A percentile compares a stretch with the other conserved stretches of the same genome.
Evolutionary conservation across 2,797 vertebrate genomes (phyloP).

Genomic region (Adrianichthys oophorus): DNA sequence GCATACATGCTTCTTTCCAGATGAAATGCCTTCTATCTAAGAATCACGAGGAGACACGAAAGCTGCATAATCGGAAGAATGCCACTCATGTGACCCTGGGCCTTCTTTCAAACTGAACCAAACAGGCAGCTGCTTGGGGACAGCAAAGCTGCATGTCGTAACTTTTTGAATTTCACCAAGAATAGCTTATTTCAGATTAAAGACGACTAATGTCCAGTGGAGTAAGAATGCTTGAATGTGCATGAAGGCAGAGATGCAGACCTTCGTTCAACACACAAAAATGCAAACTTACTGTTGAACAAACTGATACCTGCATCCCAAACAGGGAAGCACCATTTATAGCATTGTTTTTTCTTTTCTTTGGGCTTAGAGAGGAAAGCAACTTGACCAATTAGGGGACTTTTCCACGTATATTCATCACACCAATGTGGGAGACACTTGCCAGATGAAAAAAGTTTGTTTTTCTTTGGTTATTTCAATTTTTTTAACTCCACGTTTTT

Average conservation of each 20-base stretch:
- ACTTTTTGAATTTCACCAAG: constrained; percentile 76
- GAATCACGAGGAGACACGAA: constrained; percentile 63
- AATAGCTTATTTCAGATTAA: constrained; percentile 65
- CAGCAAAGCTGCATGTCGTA: constrained; percentile 58
- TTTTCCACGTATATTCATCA: constrained; percentile 42
- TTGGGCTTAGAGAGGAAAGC: constrained; percentile 23
- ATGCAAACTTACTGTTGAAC: constrained; percentile 18
- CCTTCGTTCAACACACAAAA: constrained; percentile 8
- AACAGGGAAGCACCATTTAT: neutral
- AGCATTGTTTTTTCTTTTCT: constrained; percentile 24
- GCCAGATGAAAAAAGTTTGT: too few relatives aligned
- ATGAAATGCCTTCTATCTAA: constrained; percentile 55
- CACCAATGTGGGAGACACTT: constrained; percentile 31
- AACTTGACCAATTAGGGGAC: constrained; percentile 13
- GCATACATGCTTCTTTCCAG: constrained; percentile 42
- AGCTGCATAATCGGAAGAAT: constrained; percentile 53
- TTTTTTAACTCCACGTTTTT: too few relatives aligned
- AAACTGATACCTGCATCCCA: neutral
- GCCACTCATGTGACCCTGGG: constrained; percentile 67
- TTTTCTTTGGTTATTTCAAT: too few relatives aligned
- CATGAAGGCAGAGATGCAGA: constrained; percentile 31
- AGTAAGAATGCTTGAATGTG: constrained; percentile 38
- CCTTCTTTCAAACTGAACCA: constrained; percentile 71
- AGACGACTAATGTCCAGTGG: constrained; percentile 20
- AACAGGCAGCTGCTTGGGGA: constrained; percentile 70